Base-by-base conservation (phyloP, 1,140 invertebrate species). In the Nasonia vitripennis region DNA sequence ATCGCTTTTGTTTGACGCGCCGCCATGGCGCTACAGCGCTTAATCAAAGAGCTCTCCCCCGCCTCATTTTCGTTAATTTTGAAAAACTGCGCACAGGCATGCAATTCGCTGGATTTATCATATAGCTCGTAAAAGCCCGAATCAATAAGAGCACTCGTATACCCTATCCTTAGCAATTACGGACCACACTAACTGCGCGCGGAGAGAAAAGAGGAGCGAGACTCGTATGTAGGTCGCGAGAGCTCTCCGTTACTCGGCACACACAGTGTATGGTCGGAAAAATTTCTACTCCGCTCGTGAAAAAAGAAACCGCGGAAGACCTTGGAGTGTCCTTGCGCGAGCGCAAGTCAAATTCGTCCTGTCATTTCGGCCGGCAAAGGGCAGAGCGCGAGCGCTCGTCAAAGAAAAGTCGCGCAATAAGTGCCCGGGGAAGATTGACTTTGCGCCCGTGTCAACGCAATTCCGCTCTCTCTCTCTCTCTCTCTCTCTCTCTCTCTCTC, bases 381-480 rank as follows among this genome's bases (percentile, higher is more conserved):
- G 73, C 20, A 11, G 73, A 27, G 73, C 68, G 10, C 68, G 2
- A 11, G 68, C 10, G 31, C 68, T 41, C 51, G 31, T 73, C 23
- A 82, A 82, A 82, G 80, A 55, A 82, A 82, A 82, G 70, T 82
- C 73, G 73, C 73, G 70, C 80, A 82, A 82, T 81, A 82, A 82
- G 70, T 62, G 31, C 48, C 31, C 27, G 27, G 3, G 70, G 55
- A 62, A 75, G 71, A 31, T 77, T 75, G 51, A 83, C 27, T 45
- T 68, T 68, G 70, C n/a, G 14, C 51, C 20, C 41, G 48, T n/a
- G 71, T 70, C 68, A 71, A 71, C 68, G 68, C 31, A 71, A 71
- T 71, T 71, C 68, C 75, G 3, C n/a, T 78, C 75, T 27, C 75
- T 27, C 23, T 78, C 23, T 78, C 73, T 27, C 27, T 27, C 27